Percentiles rank a stretch among this genome's conserved stretches.
Evolutionary conservation across 2,797 vertebrate genomes (phyloP).

Genomic region (Gallinago solitaria): DNA sequence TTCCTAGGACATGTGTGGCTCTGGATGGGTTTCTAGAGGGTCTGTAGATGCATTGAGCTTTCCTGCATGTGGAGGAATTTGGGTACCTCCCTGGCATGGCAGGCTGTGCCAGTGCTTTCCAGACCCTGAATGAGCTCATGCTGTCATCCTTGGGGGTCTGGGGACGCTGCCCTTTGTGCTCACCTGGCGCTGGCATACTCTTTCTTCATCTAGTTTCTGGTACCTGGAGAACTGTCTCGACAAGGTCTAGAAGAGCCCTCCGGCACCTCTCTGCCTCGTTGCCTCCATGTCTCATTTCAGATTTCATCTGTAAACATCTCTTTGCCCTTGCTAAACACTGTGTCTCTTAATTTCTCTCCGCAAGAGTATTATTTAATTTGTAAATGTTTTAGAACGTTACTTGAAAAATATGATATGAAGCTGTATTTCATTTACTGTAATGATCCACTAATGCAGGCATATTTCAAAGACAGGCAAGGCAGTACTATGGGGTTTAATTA

Average conservation of each 20-base stretch:
- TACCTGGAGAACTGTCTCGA: not conserved
- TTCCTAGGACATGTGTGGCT: accelerated
- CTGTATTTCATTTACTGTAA: constrained; percentile 58
- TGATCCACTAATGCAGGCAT: constrained; percentile 18
- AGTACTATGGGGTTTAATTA: constrained; percentile 45
- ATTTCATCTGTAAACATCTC: not conserved
- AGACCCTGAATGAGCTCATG: not conserved
- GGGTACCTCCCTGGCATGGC: not conserved
- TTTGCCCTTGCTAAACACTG: constrained; percentile 20
- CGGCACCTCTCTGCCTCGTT: not conserved
- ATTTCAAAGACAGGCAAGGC: constrained; percentile 30
- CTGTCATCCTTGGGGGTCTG: not conserved
- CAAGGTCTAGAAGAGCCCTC: not conserved
- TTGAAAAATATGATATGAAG: constrained; percentile 29
- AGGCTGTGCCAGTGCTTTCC: not conserved
- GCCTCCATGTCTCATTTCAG: not conserved
- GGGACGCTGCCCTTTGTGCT: not conserved
- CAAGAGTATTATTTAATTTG: constrained; percentile 48
- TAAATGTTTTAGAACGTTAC: constrained; percentile 16
- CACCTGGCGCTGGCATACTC: not conserved
- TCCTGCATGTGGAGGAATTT: not conserved
- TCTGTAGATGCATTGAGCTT: not conserved
- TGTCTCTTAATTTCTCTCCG: constrained; percentile 33
- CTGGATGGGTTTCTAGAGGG: not conserved
- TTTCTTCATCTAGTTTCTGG: not conserved